Evolutionary conservation across 35 echinoderm and acorn worm genomes (phyloP), one percentile per base, ranked within the genome.

Genomic region (Acanthaster planci): DNA sequence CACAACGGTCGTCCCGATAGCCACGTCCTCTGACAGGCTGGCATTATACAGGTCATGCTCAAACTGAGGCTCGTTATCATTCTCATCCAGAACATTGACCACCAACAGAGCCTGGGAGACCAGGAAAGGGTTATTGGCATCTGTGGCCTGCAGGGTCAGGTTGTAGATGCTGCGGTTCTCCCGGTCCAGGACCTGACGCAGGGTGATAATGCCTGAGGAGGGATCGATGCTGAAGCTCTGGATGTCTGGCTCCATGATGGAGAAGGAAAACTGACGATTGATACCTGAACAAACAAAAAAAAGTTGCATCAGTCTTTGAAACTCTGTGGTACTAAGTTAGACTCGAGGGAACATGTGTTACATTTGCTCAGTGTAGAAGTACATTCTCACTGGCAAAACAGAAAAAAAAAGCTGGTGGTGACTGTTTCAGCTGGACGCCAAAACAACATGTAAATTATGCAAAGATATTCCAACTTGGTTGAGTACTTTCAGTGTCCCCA

Each of bases 1-100:
- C 22, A 87, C 67, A 1, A 91, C 85, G 0, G 35, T 82, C 15
- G 76, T 82, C 19, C 89, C 89, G 3, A 94, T 78, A 0, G 37
- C 67, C 16, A 91, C 78, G 54, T 93, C 84, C 89, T 99, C 96
- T 23, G 86, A 47, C 6, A 94, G 60, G 37, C 88, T 91, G 26
- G 82, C 72, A 37, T 94, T 88, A 52, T 99, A 99, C 29, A 94
- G 68, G 52, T 93, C 91, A 17, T 80, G 81, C 82, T 99, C 96
- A 87, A 99, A 99, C 78, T 89, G 89, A 2, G 96, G 96, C 78
- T 93, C 91, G 37, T 99, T 99, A 79, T 99, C 96, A n/a, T 99
- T 93, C 76, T 99, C 96, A 51, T 99, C 96, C 50, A 94, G 78
- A 3, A 99, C 96, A 27, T 91, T 90, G 50, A 99, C 80, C 18